phyloP scores from a whole-genome alignment of 2,797 vertebrate genomes.

The Phoebastria nigripes region DNA sequence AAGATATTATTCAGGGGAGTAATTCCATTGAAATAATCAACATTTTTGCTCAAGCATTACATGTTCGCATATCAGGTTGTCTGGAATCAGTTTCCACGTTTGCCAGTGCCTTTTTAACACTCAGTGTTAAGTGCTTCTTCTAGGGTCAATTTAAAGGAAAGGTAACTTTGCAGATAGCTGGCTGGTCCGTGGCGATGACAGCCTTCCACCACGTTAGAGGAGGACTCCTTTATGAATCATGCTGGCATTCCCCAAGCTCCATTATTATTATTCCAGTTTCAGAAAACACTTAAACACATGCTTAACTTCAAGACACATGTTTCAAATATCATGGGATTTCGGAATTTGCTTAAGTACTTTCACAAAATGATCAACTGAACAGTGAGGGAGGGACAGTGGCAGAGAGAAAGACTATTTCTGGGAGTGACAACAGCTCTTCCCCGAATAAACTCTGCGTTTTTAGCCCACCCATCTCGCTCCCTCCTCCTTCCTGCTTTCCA shows the following conservation, averaged over 20 bases:
- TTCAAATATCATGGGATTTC: neutral
- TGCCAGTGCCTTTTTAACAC: neutral
- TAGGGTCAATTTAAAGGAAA: neutral
- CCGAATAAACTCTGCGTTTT: neutral
- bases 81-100: neutral
- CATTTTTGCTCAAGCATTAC: neutral
- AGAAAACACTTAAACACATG: neutral
- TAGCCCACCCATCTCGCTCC: neutral
- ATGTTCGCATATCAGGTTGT: neutral
- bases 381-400: neutral
- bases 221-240: neutral
- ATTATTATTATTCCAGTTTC: neutral
- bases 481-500: neutral
- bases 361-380: neutral
- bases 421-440: neutral
- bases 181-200: fast-evolving
- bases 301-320: neutral
- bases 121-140: neutral
- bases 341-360: neutral
- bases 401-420: neutral
- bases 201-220: fast-evolving
- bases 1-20: neutral
- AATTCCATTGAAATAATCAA: neutral
- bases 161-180: neutral
- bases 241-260: neutral